Base-by-base conservation (phyloP, 2,888 invertebrate species). In the Cephonodes hylas region DNA sequence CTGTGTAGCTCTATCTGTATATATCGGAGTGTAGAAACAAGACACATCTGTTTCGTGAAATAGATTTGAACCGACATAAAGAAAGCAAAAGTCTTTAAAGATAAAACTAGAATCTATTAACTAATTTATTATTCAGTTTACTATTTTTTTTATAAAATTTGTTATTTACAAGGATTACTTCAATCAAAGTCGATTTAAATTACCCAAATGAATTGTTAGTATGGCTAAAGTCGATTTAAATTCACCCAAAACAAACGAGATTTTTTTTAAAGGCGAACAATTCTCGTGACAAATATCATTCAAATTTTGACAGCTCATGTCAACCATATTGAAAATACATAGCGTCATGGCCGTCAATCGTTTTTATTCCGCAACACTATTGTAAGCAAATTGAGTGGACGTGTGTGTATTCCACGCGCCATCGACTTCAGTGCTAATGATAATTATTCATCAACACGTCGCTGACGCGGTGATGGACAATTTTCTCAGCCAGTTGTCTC, bases 401-500 rank as follows among this genome's bases (percentile, higher is more conserved):
- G 38, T 22, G 25, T 45, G 34, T 31, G 13, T 34, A 22, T 38
- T 59, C 22, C 59, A 59, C 59, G 59, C 59, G 23, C 13, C 59
- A 48, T 59, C 46, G 38, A 23, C 23, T 59, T 10, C 22, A 22
- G 34, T 18, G 46, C 23, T 46, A 38, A 59, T 46, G 46, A 45
- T 34, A 18, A 59, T 59, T 46, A 42, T 34, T 48, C 38, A 48
- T 20, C 22, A 23, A 22, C 38, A 48, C 46, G 23, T 38, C 23
- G 46, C 31, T 48, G 38, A 59, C 34, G 45, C 45, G 23, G 34
- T 48, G 46, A 48, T 46, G 45, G 59, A 59, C 38, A 59, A 34
- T 42, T 25, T 46, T 23, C 34, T 46, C 23, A 23, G 2, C 38
- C 25, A 23, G 34, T 27, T 59, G 46, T 48, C 34, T 38, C 42